Evolutionary conservation across 2,797 vertebrate genomes (phyloP).

Genomic region (Anas capensis): DNA sequence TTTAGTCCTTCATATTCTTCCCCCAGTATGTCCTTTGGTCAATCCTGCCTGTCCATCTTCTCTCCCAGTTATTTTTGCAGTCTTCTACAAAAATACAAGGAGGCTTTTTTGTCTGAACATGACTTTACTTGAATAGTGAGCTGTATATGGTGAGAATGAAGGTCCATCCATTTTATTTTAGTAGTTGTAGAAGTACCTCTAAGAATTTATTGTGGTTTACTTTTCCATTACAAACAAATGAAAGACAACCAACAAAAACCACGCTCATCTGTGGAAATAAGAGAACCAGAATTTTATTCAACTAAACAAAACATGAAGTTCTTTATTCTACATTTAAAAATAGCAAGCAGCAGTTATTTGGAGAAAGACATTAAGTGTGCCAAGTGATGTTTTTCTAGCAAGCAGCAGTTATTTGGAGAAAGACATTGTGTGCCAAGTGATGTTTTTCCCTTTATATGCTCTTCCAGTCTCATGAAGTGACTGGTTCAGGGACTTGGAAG

Average conservation of each 20-base stretch:
- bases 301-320: background rate
- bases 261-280: background rate
- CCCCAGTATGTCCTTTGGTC: background rate
- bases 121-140: background rate
- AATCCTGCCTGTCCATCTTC: background rate
- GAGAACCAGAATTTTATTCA: background rate
- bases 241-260: background rate
- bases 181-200: background rate
- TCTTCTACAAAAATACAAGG: background rate
- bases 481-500: background rate
- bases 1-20: background rate
- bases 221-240: background rate
- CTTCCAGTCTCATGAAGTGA: background rate
- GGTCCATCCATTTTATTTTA: background rate
- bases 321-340: background rate
- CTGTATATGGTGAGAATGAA: background rate
- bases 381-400: background rate
- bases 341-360: background rate
- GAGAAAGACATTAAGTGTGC: background rate
- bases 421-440: background rate
- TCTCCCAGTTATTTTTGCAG: background rate
- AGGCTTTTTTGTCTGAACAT: background rate
- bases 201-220: background rate
- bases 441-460: background rate
- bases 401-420: background rate